These are phyloP conservation scores for Antennarius striatus DNA, from an alignment of 2,113 vertebrate species.

Conservation along the genomic window DNA sequence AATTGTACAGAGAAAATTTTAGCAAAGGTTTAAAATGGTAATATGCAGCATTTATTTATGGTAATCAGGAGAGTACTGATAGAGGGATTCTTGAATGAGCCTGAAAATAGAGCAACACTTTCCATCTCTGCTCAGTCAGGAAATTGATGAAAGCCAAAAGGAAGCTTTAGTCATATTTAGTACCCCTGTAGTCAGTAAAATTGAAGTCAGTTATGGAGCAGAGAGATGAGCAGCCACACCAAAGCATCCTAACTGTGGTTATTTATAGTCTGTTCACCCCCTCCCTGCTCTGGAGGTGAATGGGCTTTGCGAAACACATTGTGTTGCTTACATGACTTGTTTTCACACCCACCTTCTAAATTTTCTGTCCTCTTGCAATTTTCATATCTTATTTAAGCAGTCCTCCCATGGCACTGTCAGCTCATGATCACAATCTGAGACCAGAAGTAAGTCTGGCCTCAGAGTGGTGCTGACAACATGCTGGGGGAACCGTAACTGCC, in stretches of 20 bases:
- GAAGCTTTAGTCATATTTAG: conserved; percentile 38
- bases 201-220: conserved; percentile 63
- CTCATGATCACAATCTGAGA: too few relatives aligned
- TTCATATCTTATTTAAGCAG: conserved; percentile 6
- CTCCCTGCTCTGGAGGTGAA: conserved; percentile 48
- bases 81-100: neutral
- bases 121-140: neutral
- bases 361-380: conserved; percentile 15
- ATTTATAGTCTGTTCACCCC: conserved; percentile 58
- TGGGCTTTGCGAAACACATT: conserved; percentile 31
- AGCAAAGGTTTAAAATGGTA: neutral
- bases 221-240: conserved; percentile 59
- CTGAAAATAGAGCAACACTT: neutral
- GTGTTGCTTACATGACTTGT: conserved; percentile 44
- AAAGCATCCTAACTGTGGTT: conserved; percentile 58
- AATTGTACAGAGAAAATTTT: neutral
- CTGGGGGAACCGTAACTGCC: too few relatives aligned
- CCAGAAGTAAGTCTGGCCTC: too few relatives aligned
- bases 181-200: conserved; percentile 36
- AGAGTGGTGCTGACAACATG: too few relatives aligned
- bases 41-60: neutral
- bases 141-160: conserved; percentile 25
- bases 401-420: too few relatives aligned
- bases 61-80: neutral
- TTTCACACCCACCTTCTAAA: conserved; percentile 41